Conservation (phyloP, 2,797 vertebrate species). For the Poeciliopsis gracilis region DNA sequence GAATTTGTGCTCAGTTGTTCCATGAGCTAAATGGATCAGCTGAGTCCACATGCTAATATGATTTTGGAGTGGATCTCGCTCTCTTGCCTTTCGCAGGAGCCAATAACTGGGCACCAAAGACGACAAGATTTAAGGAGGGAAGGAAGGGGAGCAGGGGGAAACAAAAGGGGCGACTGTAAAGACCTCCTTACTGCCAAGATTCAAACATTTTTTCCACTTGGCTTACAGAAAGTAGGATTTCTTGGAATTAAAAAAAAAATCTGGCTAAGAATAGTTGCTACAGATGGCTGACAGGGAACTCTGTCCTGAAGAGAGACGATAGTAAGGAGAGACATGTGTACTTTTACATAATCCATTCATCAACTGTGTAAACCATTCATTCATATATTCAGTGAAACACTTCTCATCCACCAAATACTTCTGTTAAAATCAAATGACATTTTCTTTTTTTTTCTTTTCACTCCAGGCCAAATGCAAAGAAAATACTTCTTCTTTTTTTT, state of each 20-base stretch:
- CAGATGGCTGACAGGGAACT: slow-evolving; percentile 50
- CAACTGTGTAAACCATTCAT: slow-evolving; percentile 2
- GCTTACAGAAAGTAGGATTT: slow-evolving; percentile 62
- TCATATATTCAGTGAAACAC: slow-evolving; percentile 22
- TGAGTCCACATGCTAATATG: slow-evolving; percentile 30
- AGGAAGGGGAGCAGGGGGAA: slow-evolving; percentile 35
- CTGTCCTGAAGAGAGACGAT: slow-evolving; percentile 33
- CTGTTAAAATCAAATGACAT: slow-evolving; percentile 21
- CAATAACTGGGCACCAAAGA: slow-evolving; percentile 29
- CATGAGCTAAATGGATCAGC: slow-evolving; percentile 22
- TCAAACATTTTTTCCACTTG: slow-evolving; percentile 62
- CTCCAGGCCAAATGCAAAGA: slow-evolving; percentile 49
- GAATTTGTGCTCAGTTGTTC: slow-evolving; percentile 11
- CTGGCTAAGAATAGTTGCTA: slow-evolving; percentile 41
- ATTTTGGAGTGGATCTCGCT: slow-evolving; percentile 18
- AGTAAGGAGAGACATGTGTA: slow-evolving; percentile 15
- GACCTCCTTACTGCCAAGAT: slow-evolving; percentile 55
- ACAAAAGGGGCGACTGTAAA: slow-evolving; percentile 52
- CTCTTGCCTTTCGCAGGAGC: slow-evolving; percentile 25
- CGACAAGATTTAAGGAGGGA: slow-evolving; percentile 40
- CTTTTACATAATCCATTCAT: slow-evolving; percentile 40
- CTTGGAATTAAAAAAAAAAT: slow-evolving; percentile 28
- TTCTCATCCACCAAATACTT: slow-evolving; percentile 11
- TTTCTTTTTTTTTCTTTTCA: slow-evolving; percentile 56
- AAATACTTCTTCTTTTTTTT: slow-evolving; percentile 64